phyloP scores from a whole-genome alignment of 2,113 vertebrate species.

The Psittacara wagleri region DNA sequence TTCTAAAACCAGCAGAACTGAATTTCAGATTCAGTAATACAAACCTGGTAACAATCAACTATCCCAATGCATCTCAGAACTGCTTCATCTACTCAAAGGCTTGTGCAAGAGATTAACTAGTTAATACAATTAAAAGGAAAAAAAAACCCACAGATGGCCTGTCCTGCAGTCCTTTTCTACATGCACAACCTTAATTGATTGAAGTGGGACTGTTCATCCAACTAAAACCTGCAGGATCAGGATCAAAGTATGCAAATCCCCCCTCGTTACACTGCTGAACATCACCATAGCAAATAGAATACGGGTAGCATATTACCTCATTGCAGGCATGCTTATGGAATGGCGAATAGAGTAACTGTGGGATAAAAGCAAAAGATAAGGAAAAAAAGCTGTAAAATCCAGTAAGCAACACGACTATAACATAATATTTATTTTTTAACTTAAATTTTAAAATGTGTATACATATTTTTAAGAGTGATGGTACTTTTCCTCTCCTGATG shows the following conservation, averaged over 20 bases:
- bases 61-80: constrained; percentile 3
- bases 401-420: background rate
- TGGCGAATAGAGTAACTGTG: constrained; percentile 93
- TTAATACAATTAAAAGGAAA: constrained; percentile 23
- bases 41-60: background rate
- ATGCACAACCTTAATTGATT: constrained; percentile 13
- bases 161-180: background rate
- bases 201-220: background rate
- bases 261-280: background rate
- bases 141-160: background rate
- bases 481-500: background rate
- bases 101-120: background rate
- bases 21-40: constrained; percentile 5
- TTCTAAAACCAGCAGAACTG: background rate
- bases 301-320: constrained; percentile 85
- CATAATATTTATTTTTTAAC: background rate
- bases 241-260: background rate
- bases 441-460: background rate
- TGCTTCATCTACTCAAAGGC: background rate
- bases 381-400: constrained; percentile 44
- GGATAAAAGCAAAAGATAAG: constrained; percentile 72
- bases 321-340: constrained; percentile 96
- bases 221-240: background rate
- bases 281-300: background rate
- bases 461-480: background rate